These are phyloP conservation scores for Macrotus californicus DNA, from an alignment of 2,113 vertebrate species.

Conservation along the genomic window DNA sequence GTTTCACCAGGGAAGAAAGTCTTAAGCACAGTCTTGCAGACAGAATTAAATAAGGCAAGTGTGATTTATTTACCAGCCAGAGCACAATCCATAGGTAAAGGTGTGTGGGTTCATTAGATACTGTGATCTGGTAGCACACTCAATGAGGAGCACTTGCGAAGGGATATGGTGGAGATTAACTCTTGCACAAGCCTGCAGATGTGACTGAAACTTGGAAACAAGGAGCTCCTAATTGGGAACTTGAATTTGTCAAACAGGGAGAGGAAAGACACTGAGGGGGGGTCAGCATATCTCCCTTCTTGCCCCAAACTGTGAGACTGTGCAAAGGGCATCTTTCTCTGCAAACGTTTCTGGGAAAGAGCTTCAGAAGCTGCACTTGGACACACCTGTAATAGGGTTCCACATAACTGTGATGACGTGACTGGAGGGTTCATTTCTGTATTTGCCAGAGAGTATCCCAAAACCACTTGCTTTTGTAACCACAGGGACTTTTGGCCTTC, in stretches of 20 bases:
- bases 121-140: background rate
- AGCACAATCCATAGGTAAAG: background rate
- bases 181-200: background rate
- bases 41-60: no score
- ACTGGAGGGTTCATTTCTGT: background rate
- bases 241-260: no score
- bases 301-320: background rate
- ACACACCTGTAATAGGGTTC: background rate
- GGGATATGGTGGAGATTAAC: background rate
- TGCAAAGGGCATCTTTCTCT: background rate
- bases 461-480: background rate
- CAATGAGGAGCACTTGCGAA: background rate
- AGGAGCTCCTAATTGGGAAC: background rate
- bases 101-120: background rate
- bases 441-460: background rate
- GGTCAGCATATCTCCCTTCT: background rate
- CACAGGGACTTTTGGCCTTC: background rate
- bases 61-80: background rate
- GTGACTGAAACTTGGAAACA: background rate
- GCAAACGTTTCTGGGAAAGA: background rate
- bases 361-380: background rate
- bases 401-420: no score
- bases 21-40: background rate
- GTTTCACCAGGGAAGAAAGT: background rate
- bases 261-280: background rate